These are phyloP conservation scores for Diachasma alloeum DNA, from an alignment of 1,140 invertebrate genomes.

Conservation along the genomic window DNA sequence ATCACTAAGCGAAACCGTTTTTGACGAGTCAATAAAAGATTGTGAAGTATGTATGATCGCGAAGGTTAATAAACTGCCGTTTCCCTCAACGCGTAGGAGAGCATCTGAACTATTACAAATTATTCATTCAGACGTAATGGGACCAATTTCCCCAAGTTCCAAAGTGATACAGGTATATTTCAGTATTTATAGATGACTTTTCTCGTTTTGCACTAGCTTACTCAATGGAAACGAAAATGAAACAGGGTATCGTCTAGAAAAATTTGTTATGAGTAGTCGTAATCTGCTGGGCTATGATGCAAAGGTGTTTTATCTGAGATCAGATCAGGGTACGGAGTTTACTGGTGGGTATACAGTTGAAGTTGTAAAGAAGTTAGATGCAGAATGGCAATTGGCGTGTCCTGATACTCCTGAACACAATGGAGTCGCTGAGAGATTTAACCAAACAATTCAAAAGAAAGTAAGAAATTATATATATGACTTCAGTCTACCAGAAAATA, in stretches of 20 bases:
- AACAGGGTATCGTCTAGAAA: slow-evolving; percentile 22
- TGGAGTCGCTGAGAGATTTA: neutral
- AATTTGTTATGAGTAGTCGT: slow-evolving; percentile 25
- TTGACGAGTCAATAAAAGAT: neutral
- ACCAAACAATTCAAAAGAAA: neutral
- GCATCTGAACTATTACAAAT: slow-evolving; percentile 30
- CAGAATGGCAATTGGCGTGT: too few species aligned
- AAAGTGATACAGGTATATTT: slow-evolving; percentile 18
- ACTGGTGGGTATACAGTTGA: neutral
- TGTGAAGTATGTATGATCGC: slow-evolving; percentile 35
- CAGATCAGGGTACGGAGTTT: neutral
- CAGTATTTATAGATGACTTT: slow-evolving; percentile 29
- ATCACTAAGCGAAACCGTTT: neutral
- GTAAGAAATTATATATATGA: neutral
- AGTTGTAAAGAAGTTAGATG: too few species aligned
- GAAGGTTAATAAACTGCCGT: slow-evolving; percentile 35
- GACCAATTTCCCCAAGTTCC: slow-evolving; percentile 20
- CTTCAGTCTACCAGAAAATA: neutral
- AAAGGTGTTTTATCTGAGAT: slow-evolving; percentile 28
- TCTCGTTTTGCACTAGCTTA: slow-evolving; percentile 28
- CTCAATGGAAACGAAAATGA: slow-evolving; percentile 29
- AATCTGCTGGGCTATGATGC: slow-evolving; percentile 29
- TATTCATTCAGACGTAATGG: slow-evolving; percentile 29
- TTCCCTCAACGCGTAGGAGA: slow-evolving; percentile 21
- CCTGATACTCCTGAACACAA: neutral